These are phyloP conservation scores for Diarsia rubi DNA, from an alignment of 2,888 invertebrate species.

Conservation along the genomic window DNA sequence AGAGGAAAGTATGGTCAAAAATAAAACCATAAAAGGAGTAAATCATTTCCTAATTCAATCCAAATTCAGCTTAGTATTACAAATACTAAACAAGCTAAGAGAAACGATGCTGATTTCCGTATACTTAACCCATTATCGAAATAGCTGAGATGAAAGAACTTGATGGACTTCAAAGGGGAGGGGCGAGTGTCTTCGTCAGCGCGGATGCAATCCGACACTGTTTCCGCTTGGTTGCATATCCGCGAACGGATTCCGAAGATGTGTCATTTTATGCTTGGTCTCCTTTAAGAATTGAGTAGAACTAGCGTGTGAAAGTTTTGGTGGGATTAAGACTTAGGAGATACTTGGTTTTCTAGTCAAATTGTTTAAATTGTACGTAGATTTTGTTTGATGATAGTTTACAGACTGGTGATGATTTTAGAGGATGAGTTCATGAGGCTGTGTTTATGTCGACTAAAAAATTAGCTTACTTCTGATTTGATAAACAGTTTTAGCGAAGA, in stretches of 20 bases:
- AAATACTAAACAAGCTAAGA: conserved; percentile 9
- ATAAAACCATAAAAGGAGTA: background rate
- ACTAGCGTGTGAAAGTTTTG: background rate
- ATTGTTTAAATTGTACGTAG: too few species aligned
- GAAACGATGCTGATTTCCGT: conserved; percentile 38
- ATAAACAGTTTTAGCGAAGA: background rate
- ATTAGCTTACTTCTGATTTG: background rate
- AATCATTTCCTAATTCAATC: background rate
- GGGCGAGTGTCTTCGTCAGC: conserved; percentile 54
- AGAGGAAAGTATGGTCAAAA: background rate
- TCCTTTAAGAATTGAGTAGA: background rate
- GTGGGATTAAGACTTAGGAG: background rate
- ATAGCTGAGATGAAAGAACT: conserved; percentile 57
- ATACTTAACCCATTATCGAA: conserved; percentile 33
- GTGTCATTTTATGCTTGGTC: conserved; percentile 32
- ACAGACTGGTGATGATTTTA: background rate
- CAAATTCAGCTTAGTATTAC: background rate
- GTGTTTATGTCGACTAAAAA: background rate
- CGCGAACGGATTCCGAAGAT: conserved; percentile 20
- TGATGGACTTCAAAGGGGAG: conserved; percentile 52
- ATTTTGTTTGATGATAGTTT: background rate
- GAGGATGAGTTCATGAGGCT: background rate
- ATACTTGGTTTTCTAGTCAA: background rate
- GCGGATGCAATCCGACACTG: conserved; percentile 56
- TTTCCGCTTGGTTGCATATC: conserved; percentile 62